Base-by-base conservation (phyloP, 2,888 invertebrate species). In the Cremastobaeus sp. region DNA sequence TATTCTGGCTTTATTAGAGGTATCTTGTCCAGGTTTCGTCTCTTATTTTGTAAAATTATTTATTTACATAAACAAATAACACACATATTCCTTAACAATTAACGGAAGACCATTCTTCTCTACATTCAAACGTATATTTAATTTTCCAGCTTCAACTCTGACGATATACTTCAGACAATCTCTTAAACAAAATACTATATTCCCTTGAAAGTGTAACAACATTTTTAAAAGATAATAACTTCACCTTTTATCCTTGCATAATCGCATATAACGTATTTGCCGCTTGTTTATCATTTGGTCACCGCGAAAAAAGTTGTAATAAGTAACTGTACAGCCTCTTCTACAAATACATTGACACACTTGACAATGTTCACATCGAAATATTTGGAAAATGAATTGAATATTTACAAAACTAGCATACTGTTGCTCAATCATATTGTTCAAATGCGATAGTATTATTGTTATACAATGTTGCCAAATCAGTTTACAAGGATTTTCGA, bases 71-170 rank as follows among this genome's bases (percentile, higher is more conserved):
- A 65, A 54, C 45, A 54, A 65, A 54, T 65, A 37, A 45, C 54
- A 64, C 41, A 48, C 18, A 64, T 52, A 34, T 20, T 41, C 20
- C 43, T 52, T 43, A 64, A 34, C 17, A 41, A 14, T 52, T 62
- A 62, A 62, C 62, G 50, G 62, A 62, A 62, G 59, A 60, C 59
- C 59, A 34, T 59, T 60, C 37, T 35, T 60, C 14, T 60, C 47
- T 60, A 60, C 47, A 47, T 47, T 28, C 47, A 47, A 48, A 45
- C 45, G 11, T 37, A 18, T 47, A 11, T 5, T 35, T 34, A 14
- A 30, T 20, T 37, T 18, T 39, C 17, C 25, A 48, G 15, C 14
- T 15, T 41, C 32, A 20, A 39, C 39, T 55, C n/a, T 55, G 55
- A 55, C 55, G 25, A 32, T 41, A 55, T 14, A 39, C 32, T 55